Base-by-base conservation (phyloP, 2,888 invertebrate species). In the Drosophila nigritarsus region DNA sequence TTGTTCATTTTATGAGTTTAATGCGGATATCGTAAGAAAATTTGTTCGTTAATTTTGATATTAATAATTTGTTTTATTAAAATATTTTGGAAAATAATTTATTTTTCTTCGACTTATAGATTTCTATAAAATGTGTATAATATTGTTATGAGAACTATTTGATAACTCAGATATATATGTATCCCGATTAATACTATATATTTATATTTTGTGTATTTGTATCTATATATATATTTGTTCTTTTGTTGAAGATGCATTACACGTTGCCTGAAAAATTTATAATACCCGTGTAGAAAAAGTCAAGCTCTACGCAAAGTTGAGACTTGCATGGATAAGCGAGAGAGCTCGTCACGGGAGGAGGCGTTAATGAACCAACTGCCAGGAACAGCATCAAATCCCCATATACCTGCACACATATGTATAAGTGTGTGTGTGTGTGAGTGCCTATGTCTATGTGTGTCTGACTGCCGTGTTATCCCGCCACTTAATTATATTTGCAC, bases 401-500 rank as follows among this genome's bases (percentile, higher is more conserved):
- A 62, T 38, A 24, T 15, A 34, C 24, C 36, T 3, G 11, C 11
- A 13, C 18, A 53, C 15, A 53, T 7, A 42, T 20, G 9, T 55
- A n/a, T 27, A 42, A 24, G 8, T 6, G 49, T 51, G n/a, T 49
- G 11, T 36, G 29, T 20, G 18, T 24, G 29, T 38, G 7, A 32
- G n/a, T 42, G 34, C 58, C 11, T 40, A 27, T 38, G 62, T 36
- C 38, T 58, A 45, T 45, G 62, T 56, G n/a, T 68, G 77, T 71
- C 67, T 75, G 58, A 59, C 68, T 74, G 68, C 24, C 67, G 59
- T 73, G 76, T 71, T 81, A 72, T 62, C 59, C 76, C 63, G 75
- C 56, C 79, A 76, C 84, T 89, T 85, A 89, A 85, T 85, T 85
- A 85, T 84, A 87, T 85, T 87, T 82, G 73, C 72, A 82, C 54